These are phyloP conservation scores for Drosophila prolongata DNA, from an alignment of 2,888 invertebrate genomes.

Conservation along the genomic window DNA sequence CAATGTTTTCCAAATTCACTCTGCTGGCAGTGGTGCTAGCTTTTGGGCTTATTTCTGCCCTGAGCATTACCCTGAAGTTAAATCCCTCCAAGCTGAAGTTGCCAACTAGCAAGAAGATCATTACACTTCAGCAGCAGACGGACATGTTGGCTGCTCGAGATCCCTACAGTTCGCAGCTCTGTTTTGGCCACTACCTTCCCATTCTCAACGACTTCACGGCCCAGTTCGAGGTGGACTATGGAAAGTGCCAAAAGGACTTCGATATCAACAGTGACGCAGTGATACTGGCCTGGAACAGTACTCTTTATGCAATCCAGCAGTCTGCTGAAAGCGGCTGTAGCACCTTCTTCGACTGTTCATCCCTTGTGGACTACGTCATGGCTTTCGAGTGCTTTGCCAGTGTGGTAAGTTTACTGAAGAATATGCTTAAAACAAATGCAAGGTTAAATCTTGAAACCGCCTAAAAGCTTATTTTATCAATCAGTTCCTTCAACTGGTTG, in stretches of 20 bases:
- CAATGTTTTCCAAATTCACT: conserved; percentile 32
- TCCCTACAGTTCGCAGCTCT: conserved; percentile 14
- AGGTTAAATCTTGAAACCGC: too few relatives aligned
- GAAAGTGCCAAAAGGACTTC: conserved; percentile 6
- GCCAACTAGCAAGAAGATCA: conserved; percentile 38
- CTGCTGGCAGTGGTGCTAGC: conserved; percentile 25
- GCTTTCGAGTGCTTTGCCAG: conserved; percentile 54
- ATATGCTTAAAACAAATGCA: too few relatives aligned
- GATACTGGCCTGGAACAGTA: background rate
- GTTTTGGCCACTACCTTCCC: conserved; percentile 46
- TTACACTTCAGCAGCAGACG: conserved; percentile 40
- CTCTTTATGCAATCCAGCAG: conserved; percentile 13
- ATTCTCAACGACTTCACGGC: conserved; percentile 13
- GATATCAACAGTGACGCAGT: background rate
- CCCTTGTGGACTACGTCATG: conserved; percentile 32
- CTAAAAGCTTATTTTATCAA: too few relatives aligned
- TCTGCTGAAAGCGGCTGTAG: conserved; percentile 18
- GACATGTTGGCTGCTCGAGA: conserved; percentile 35
- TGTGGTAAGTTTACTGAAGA: conserved; percentile 26
- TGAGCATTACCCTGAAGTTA: conserved; percentile 12
- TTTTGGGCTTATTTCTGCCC: conserved; percentile 36
- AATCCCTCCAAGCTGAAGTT: conserved; percentile 9
- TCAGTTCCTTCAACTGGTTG: too few relatives aligned
- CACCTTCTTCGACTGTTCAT: conserved; percentile 35
- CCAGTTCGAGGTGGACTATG: conserved; percentile 35